A percentile compares a stretch with the other conserved stretches of the same genome.
These are phyloP conservation scores for Kryptolebias marmoratus DNA, from an alignment of 2,113 vertebrate species.

Conservation along the genomic window DNA sequence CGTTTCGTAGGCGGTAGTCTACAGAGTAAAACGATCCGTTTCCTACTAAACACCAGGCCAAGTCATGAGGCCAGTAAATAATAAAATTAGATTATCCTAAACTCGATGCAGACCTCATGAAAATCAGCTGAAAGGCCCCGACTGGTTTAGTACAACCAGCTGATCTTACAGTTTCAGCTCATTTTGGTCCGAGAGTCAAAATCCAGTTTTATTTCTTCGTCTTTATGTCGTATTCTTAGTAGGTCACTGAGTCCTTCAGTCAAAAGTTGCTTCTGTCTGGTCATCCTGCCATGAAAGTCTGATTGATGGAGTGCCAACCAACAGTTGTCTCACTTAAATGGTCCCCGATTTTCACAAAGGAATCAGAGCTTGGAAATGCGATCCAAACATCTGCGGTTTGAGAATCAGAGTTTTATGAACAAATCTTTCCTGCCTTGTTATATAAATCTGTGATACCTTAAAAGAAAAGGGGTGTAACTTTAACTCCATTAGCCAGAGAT, in stretches of 20 bases:
- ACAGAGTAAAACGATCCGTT: slow-evolving; percentile 47
- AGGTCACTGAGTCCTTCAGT: neutral
- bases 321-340: neutral
- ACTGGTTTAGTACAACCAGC: slow-evolving; percentile 15
- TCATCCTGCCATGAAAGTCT: too few species aligned
- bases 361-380: neutral
- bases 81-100: slow-evolving; percentile 60
- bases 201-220: neutral
- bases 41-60: slow-evolving; percentile 4
- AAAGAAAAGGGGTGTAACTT: too few species aligned
- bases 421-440: too few species aligned
- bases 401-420: too few species aligned
- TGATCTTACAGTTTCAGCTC: slow-evolving; percentile 23
- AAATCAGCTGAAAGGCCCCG: slow-evolving; percentile 36
- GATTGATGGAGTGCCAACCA: neutral
- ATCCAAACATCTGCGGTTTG: neutral
- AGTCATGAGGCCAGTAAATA: slow-evolving; percentile 58
- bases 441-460: too few species aligned
- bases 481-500: too few species aligned
- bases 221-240: neutral
- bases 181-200: neutral
- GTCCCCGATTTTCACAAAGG: neutral
- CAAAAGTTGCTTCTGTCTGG: neutral
- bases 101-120: slow-evolving; percentile 47
- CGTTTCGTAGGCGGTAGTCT: slow-evolving; percentile 31